Base-by-base conservation (phyloP, 1,140 invertebrate species). In the Drosophila lacertosa region DNA sequence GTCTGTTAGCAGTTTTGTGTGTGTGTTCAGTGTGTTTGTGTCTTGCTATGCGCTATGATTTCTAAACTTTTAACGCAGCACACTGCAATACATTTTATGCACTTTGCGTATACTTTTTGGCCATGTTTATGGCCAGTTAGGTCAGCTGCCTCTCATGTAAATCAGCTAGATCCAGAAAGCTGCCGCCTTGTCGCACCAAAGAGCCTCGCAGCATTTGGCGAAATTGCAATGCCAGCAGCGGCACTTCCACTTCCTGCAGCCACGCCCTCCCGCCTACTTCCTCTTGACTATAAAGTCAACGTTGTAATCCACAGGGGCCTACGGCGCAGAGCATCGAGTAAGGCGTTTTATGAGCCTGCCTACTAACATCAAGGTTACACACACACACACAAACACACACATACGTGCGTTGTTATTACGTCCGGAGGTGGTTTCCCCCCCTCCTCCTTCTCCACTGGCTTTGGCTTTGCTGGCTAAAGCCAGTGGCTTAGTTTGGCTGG, bases 261-360 rank as follows among this genome's bases (percentile, higher is more conserved):
- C 50, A 57, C 22, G 48, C 67, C 10, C 6, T 20, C 11, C 10
- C 20, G 13, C 1, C 6, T 24, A 6, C 10, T 18, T 22, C 10
- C 32, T 22, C n/a, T n/a, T 9, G 18, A 24, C 54, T n/a, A 26
- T 33, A 58, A 78, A 78, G 70, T 74, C 26, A 59, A 70, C 76
- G 57, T 39, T 39, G 39, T 62, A 62, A 68, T 60, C 65, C 57
- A 45, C 47, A 67, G 16, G 45, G 24, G 54, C 54, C 75, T 62
- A 62, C 44, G 54, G 57, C 62, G 51, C 58, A 47, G 63, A 55
- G 40, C 37, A 55, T 55, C 64, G 76, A 50, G 40, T 24, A 11
- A 40, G 54, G 77, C 76, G 59, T 79, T 79, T 79, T 79, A 79
- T 79, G 74, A 74, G 77, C 71, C 60, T 74, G 65, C 59, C 66